Evolutionary conservation across 1,140 invertebrate species (phyloP).

Genomic region (Pemphigus obesinymphae): DNA sequence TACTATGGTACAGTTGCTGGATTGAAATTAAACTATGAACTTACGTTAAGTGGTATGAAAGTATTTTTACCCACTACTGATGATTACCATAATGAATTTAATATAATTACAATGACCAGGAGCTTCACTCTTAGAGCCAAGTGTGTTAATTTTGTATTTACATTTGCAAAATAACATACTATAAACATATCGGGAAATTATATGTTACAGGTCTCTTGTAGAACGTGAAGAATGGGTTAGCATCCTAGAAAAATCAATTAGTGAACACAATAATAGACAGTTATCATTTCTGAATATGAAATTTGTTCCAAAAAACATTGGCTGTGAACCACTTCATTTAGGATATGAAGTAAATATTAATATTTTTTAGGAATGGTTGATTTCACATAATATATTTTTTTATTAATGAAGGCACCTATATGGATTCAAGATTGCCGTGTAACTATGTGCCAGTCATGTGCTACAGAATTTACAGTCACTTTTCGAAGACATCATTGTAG

Average conservation of each 20-base stretch:
- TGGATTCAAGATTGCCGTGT: slow-evolving; percentile 66
- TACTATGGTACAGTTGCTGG: slow-evolving; percentile 53
- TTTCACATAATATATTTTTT: background rate
- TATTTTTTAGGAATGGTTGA: background rate
- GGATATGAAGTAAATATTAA: slow-evolving; percentile 24
- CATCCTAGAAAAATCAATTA: slow-evolving; percentile 60
- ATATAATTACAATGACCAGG: slow-evolving; percentile 58
- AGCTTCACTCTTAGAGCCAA: slow-evolving; percentile 66
- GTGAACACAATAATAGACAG: slow-evolving; percentile 56
- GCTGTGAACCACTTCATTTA: slow-evolving; percentile 42
- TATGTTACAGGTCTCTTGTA: slow-evolving; percentile 52
- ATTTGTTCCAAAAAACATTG: slow-evolving; percentile 50
- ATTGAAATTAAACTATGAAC: slow-evolving; percentile 60
- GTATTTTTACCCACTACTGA: slow-evolving; percentile 54
- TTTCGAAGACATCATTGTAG: slow-evolving; percentile 71
- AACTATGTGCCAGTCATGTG: slow-evolving; percentile 71
- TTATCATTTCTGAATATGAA: slow-evolving; percentile 55
- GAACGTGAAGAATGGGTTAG: slow-evolving; percentile 67
- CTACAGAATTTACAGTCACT: slow-evolving; percentile 65
- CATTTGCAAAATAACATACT: background rate
- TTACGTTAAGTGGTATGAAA: slow-evolving; percentile 62
- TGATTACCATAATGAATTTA: slow-evolving; percentile 60
- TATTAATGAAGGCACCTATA: slow-evolving; percentile 55
- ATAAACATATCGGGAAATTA: background rate
- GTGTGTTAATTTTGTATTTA: slow-evolving; percentile 51